Percentiles rank a stretch among this genome's conserved stretches.
phyloP scores from a whole-genome alignment of 1,140 invertebrate species.

The Pinna nobilis region DNA sequence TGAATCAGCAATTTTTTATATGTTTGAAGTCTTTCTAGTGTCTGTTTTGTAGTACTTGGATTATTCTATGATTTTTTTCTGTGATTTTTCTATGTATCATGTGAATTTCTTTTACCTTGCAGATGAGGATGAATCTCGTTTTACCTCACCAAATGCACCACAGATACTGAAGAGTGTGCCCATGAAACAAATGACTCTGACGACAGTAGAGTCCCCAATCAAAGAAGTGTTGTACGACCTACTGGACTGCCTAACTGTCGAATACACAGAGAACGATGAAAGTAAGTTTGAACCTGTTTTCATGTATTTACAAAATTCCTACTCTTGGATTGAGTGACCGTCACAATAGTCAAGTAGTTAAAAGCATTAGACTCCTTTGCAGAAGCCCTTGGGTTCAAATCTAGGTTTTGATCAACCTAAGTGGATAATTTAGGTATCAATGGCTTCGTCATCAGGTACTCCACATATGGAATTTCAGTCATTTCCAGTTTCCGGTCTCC shows the following conservation, averaged over 20 bases:
- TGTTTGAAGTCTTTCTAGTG: too few relatives aligned
- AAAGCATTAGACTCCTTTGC: too few relatives aligned
- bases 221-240: constrained; percentile 82
- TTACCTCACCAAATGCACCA: constrained; percentile 67
- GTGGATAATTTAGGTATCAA: too few relatives aligned
- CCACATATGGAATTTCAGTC: too few relatives aligned
- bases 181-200: constrained; percentile 59
- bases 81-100: neutral
- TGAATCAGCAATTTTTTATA: too few relatives aligned
- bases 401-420: too few relatives aligned
- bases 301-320: too few relatives aligned
- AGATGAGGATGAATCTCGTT: constrained; percentile 75
- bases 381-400: neutral
- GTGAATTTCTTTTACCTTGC: constrained; percentile 19
- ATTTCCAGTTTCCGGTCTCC: too few relatives aligned
- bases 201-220: constrained; percentile 57
- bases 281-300: too few relatives aligned
- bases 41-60: neutral
- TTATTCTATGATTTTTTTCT: neutral
- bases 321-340: too few relatives aligned
- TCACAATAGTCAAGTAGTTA: too few relatives aligned
- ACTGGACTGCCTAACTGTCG: constrained; percentile 81
- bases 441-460: too few relatives aligned
- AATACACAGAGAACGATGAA: constrained; percentile 63
- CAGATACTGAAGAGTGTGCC: constrained; percentile 74